Evolutionary conservation across 37 sponge, comb jelly and placozoan genomes (phyloP).

Genomic region (Haliclona indistincta): DNA sequence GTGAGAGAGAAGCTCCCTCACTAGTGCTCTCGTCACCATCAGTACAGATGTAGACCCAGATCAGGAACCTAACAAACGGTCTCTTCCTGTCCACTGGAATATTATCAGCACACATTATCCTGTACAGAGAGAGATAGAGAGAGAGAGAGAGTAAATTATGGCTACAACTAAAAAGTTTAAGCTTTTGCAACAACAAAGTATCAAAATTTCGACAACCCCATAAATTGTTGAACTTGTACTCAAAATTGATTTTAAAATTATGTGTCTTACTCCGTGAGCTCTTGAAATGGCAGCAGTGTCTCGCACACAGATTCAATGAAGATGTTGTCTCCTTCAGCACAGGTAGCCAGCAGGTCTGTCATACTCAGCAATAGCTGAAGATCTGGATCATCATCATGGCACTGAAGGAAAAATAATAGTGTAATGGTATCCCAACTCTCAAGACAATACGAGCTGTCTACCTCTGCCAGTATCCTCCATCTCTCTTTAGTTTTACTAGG

Average conservation of each 20-base stretch:
- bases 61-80: constrained; percentile 70
- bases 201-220: too few relatives aligned
- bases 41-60: constrained; percentile 73
- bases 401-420: neutral
- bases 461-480: constrained; percentile 1
- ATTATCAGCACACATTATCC: neutral
- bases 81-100: constrained; percentile 39
- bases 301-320: constrained; percentile 83
- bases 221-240: too few relatives aligned
- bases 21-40: constrained; percentile 28
- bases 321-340: constrained; percentile 72
- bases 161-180: too few relatives aligned
- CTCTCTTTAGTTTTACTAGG: constrained; percentile 7
- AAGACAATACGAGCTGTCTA: too few relatives aligned
- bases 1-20: constrained; percentile 18
- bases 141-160: too few relatives aligned
- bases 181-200: too few relatives aligned
- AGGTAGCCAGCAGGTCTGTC: constrained; percentile 75
- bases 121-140: too few relatives aligned
- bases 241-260: too few relatives aligned
- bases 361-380: constrained; percentile 41
- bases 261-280: constrained; percentile 4
- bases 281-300: constrained; percentile 10
- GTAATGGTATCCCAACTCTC: too few relatives aligned
- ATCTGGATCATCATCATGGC: constrained; percentile 3